Percentiles rank a stretch among this genome's conserved stretches.
Conservation (phyloP, 2,888 invertebrate genomes). For the Heliothis peltigera region DNA sequence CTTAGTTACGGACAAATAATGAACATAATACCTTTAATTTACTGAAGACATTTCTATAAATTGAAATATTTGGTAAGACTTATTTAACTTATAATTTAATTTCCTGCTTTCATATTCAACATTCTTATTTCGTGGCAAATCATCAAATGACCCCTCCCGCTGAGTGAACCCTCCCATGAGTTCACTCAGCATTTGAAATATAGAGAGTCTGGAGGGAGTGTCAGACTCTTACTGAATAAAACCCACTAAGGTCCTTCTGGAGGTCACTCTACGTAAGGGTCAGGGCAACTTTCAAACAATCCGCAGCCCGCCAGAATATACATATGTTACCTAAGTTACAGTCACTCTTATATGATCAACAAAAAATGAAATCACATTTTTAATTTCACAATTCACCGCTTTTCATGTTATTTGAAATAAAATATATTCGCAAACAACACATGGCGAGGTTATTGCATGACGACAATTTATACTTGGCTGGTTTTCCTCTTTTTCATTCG, state of each 20-base stretch:
- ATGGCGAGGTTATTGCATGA: conserved; percentile 22
- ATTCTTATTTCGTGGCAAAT: no score
- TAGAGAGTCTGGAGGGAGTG: no score
- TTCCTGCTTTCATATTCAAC: background rate
- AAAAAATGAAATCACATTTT: background rate
- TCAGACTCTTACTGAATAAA: no score
- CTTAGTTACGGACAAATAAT: conserved; percentile 44
- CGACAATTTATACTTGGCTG: conserved; percentile 19
- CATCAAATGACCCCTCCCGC: no score
- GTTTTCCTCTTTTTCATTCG: conserved; percentile 30
- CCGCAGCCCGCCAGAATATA: no score
- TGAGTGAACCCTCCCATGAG: no score
- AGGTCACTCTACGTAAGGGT: no score
- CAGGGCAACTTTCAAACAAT: no score
- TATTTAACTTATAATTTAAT: background rate
- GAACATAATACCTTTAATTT: conserved; percentile 29
- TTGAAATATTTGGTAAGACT: conserved; percentile 6
- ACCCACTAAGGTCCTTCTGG: no score
- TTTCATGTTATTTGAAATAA: conserved; percentile 15
- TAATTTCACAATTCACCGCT: conserved; percentile 14
- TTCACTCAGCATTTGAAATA: no score
- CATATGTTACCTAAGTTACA: background rate
- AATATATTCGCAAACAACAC: conserved; percentile 7
- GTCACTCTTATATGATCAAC: no score
- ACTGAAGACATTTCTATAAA: conserved; percentile 4